Evolutionary conservation across 2,888 invertebrate species (phyloP), one percentile per base, ranked within the genome.

Genomic region (Hemithea aestivaria): DNA sequence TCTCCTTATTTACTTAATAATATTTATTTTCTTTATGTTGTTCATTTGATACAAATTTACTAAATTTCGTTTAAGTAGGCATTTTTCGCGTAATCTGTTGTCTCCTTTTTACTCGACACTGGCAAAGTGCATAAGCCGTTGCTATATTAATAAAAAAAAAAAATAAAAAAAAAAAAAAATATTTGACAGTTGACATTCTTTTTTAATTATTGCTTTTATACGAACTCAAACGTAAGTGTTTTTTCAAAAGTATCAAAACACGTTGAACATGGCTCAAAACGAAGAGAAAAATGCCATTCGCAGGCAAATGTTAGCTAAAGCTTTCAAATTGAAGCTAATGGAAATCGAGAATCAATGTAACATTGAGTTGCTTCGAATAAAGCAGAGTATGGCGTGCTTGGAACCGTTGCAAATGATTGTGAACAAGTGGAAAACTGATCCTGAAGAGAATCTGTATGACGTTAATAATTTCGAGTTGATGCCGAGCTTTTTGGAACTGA

Each of bases 271-370:
- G 66, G 87, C 85, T 7, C 84, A 87, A 47, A 66, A 73, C 29
- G 85, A 84, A 51, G 87, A 84, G 60, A 83, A 82, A 46, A 83
- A 82, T 53, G 83, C 81, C 7, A 83, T 84, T 21, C 66, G 80
- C 42, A 84, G 79, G 53, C 77, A 84, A 61, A 85, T 85, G 83
- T 56, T 87, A 11, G 63, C 81, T n/a, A 87, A 85, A 60, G 84
- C 81, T 32, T 85, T 73, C 44, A 73, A 70, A 40, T 49, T 87
- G 6, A 87, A 84, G 48, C 63, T 85, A 26, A 52, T 85, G 45
- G 87, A 85, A 60, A 75, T 87, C 10, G 87, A 87, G 64, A 87
- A 87, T 48, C 85, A 87, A 58, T 85, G 85, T 46, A 87, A 85
- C 43, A 76, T 84, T 44, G 85, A 87, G 47, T 46, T 87, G 23